phyloP scores from a whole-genome alignment of 2,797 vertebrate genomes.

The Halcyon smyrnensis region DNA sequence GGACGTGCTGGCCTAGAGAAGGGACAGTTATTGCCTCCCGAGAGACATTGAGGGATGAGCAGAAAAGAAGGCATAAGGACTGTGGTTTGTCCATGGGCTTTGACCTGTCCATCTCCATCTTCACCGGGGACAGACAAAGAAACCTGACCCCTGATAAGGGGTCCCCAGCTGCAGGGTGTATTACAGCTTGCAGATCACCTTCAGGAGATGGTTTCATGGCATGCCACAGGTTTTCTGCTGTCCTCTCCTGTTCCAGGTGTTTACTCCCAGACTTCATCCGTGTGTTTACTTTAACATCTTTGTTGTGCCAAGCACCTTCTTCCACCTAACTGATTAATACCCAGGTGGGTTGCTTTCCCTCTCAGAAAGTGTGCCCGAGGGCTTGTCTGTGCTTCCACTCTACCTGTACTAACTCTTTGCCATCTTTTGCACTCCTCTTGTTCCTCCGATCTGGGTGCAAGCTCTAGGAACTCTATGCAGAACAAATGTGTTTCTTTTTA shows the following conservation, averaged over 20 bases:
- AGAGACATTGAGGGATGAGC: not conserved
- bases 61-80: not conserved
- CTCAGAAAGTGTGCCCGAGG: not conserved
- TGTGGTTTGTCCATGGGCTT: fast-evolving
- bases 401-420: not conserved
- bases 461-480: not conserved
- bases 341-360: too few species aligned
- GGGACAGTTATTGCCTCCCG: fast-evolving
- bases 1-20: not conserved
- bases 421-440: not conserved
- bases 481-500: not conserved
- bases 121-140: not conserved
- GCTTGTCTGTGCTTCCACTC: not conserved
- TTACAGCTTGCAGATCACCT: not conserved
- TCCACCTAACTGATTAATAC: not conserved
- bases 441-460: not conserved
- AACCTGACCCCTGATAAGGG: fast-evolving
- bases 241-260: not conserved
- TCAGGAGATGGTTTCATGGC: not conserved
- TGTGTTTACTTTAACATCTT: not conserved
- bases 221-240: not conserved
- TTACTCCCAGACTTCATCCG: not conserved
- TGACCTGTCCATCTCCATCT: not conserved
- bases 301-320: not conserved
- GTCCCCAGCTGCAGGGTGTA: fast-evolving